phyloP scores from a whole-genome alignment of 2,113 vertebrate species.

The Bambusicola thoracicus region DNA sequence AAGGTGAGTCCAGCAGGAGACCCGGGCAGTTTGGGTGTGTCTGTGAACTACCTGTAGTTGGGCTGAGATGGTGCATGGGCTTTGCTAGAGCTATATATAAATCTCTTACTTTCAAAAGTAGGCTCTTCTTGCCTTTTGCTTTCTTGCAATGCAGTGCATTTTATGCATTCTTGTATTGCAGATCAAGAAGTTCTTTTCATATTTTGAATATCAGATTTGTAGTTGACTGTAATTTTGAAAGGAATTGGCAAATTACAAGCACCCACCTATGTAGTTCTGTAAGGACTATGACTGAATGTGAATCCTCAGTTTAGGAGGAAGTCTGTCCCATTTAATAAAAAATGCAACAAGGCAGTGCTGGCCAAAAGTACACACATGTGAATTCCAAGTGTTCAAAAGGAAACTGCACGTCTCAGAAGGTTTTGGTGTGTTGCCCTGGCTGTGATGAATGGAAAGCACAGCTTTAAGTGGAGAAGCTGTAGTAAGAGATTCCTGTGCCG shows the following conservation, averaged over 20 bases:
- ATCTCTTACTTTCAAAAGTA: not conserved
- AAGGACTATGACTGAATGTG: not conserved
- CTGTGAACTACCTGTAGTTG: not conserved
- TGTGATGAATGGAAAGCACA: not conserved
- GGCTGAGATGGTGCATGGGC: not conserved
- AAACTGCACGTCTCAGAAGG: not conserved
- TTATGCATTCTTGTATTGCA: not conserved
- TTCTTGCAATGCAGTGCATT: not conserved
- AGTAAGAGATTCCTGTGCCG: not conserved
- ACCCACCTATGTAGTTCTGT: not conserved
- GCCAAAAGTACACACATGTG: rapidly evolving
- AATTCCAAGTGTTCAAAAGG: not conserved
- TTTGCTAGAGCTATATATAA: not conserved
- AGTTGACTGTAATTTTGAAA: not conserved
- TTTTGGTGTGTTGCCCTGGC: not conserved
- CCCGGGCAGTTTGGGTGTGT: rapidly evolving
- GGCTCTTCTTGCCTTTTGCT: not conserved
- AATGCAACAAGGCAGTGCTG: not conserved
- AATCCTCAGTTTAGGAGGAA: not conserved
- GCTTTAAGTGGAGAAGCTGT: not conserved
- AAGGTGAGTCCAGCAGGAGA: not conserved
- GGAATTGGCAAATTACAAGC: not conserved
- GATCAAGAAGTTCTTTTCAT: not conserved
- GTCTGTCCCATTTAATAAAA: not conserved
- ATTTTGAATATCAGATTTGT: not conserved